Base-by-base conservation (phyloP, 2,888 invertebrate species). In the Drosophila colorata region DNA sequence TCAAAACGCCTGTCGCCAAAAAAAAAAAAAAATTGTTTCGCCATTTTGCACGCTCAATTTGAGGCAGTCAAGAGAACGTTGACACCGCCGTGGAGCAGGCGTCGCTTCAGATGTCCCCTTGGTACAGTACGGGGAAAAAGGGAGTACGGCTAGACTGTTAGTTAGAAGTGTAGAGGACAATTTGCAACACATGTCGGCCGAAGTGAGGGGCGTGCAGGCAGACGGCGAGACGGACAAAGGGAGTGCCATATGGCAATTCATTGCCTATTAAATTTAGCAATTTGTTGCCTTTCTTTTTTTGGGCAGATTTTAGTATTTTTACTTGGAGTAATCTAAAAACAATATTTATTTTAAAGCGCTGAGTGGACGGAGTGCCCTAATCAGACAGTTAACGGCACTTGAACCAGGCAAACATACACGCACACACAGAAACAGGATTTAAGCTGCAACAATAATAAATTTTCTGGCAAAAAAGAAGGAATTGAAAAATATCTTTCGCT, bases 271-370 rank as follows among this genome's bases (percentile, higher is more conserved):
- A 82, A 75, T 81, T 86, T 72, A 69, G 78, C 86, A 86, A 88
- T 86, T 76, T 65, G 18, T 40, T 68, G 53, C 20, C 51, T 76
- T 70, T 57, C 28, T 67, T 60, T 63, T 71, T 73, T 75, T 59
- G 66, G 59, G 55, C 67, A 78, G 78, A 74, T 74, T 81, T 77
- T 56, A 66, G 68, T 69, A 64, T 80, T 86, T 87, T 87, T 69
- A 68, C 48, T 69, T 55, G 68, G 52, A 86, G 57, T 84, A 88
- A 87, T 84, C 85, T 81, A 88, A 87, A 64, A 78, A 89, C 66
- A 90, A 91, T 91, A 90, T 91, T 90, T 81, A 85, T 90, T 89
- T 88, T 90, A 80, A 80, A 79, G 80, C 73, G 77, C 31, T 66
- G 74, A 67, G 85, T 76, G 76, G 63, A 70, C 61, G 71, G 59